A percentile compares a stretch with the other conserved stretches of the same genome.
These are phyloP conservation scores for Troides helena DNA, from an alignment of 2,888 invertebrate genomes.

Conservation along the genomic window DNA sequence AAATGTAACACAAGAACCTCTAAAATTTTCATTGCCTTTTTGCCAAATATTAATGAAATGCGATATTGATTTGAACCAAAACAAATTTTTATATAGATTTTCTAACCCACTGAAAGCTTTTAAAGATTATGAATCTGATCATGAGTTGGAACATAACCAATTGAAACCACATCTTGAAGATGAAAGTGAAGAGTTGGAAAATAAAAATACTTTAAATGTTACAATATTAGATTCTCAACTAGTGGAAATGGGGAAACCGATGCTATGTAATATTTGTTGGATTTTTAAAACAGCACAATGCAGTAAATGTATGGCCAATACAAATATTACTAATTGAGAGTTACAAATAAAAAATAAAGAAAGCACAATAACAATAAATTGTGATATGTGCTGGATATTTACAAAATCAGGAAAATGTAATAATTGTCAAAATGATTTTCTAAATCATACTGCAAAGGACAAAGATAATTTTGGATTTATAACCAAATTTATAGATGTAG, in stretches of 20 bases:
- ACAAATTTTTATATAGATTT: conserved; percentile 38
- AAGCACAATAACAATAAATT: conserved; percentile 30
- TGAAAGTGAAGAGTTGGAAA: neutral
- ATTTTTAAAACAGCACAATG: conserved; percentile 41
- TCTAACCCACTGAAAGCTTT: conserved; percentile 34
- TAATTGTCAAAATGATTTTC: conserved; percentile 40
- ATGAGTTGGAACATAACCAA: neutral
- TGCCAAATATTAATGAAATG: conserved; percentile 37
- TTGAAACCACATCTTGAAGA: neutral
- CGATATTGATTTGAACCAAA: conserved; percentile 31
- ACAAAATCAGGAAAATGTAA: conserved; percentile 43
- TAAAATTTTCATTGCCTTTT: conserved; percentile 33
- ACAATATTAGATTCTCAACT: neutral
- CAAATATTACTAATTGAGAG: conserved; percentile 6
- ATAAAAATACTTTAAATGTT: neutral
- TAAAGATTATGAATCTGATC: neutral
- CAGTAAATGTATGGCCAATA: conserved; percentile 33
- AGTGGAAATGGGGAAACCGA: neutral
- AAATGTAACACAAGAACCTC: neutral
- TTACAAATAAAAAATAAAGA: neutral
- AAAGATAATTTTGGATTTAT: conserved; percentile 4
- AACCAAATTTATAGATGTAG: neutral
- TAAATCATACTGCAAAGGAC: conserved; percentile 26
- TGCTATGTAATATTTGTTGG: conserved; percentile 40
- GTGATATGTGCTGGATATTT: conserved; percentile 54